These are phyloP conservation scores for Malachius bipustulatus DNA, from an alignment of 2,888 invertebrate species.

Conservation along the genomic window DNA sequence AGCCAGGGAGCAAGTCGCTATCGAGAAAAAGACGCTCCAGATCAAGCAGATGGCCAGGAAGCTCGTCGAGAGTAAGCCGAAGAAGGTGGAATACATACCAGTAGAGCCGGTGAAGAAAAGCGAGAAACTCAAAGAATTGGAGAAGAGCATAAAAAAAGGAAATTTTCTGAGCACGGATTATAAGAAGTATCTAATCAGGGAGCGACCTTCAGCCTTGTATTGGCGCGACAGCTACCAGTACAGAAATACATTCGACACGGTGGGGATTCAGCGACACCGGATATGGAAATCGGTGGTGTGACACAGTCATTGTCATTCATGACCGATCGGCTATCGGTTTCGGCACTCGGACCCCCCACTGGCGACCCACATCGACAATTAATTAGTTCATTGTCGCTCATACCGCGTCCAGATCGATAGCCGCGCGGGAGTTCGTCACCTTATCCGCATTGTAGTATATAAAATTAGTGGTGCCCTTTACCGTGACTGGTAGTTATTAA, in stretches of 20 bases:
- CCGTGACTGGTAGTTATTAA: background rate
- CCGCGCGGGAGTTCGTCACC: conserved; percentile 11
- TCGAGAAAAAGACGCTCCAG: conserved; percentile 31
- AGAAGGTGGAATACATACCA: conserved; percentile 30
- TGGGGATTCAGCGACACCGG: conserved; percentile 35
- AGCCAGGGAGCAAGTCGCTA: conserved; percentile 30
- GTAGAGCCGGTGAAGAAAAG: conserved; percentile 33
- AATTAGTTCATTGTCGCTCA: conserved; percentile 27
- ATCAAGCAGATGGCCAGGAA: conserved; percentile 29
- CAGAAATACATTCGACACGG: conserved; percentile 33
- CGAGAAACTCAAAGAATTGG: conserved; percentile 32
- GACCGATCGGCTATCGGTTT: conserved; percentile 25
- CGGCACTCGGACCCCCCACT: conserved; percentile 24
- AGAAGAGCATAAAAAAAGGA: conserved; percentile 33
- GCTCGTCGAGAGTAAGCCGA: conserved; percentile 25
- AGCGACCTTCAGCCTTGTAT: conserved; percentile 20
- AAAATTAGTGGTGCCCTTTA: conserved; percentile 12
- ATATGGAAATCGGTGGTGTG: conserved; percentile 34
- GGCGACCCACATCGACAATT: conserved; percentile 20
- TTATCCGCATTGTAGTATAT: conserved; percentile 11
- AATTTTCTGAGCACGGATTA: conserved; percentile 34
- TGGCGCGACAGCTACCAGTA: conserved; percentile 31
- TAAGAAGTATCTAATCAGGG: conserved; percentile 31
- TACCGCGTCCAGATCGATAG: conserved; percentile 22
- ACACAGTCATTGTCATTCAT: conserved; percentile 11